Evolutionary conservation across 1,140 invertebrate genomes (phyloP).

Genomic region (Agrypnia vestita): DNA sequence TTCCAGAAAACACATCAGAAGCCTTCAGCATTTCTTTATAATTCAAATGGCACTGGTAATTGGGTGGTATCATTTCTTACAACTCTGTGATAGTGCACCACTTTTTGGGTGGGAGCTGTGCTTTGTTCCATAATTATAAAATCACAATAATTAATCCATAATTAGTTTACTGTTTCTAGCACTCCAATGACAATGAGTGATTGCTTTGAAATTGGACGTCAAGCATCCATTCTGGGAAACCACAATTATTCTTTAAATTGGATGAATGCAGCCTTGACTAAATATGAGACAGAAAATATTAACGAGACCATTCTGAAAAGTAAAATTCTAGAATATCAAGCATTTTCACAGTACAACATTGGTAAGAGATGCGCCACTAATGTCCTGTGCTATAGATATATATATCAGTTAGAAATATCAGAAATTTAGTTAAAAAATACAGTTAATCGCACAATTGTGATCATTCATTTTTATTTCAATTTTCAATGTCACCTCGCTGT

Average conservation of each 20-base stretch:
- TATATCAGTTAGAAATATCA: no score
- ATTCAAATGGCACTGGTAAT: no score
- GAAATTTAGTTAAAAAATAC: no score
- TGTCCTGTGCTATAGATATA: no score
- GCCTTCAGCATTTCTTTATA: no score
- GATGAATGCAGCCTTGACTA: conserved; percentile 2
- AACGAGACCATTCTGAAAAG: background rate
- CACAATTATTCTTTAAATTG: background rate
- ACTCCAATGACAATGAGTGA: conserved; percentile 5
- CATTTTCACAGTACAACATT: background rate
- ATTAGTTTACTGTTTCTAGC: no score
- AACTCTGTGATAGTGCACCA: background rate
- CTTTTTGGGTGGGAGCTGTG: background rate
- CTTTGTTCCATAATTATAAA: no score
- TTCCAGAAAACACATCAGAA: no score
- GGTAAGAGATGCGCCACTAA: no score
- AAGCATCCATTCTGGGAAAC: background rate
- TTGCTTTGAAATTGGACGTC: background rate
- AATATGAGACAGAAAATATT: background rate
- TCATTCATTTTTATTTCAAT: background rate
- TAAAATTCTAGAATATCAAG: background rate
- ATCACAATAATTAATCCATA: background rate
- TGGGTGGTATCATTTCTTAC: no score
- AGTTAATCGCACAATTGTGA: background rate
- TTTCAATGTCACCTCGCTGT: no score